Base-by-base conservation (phyloP, 2,797 vertebrate species). In the Vespertilio murinus region DNA sequence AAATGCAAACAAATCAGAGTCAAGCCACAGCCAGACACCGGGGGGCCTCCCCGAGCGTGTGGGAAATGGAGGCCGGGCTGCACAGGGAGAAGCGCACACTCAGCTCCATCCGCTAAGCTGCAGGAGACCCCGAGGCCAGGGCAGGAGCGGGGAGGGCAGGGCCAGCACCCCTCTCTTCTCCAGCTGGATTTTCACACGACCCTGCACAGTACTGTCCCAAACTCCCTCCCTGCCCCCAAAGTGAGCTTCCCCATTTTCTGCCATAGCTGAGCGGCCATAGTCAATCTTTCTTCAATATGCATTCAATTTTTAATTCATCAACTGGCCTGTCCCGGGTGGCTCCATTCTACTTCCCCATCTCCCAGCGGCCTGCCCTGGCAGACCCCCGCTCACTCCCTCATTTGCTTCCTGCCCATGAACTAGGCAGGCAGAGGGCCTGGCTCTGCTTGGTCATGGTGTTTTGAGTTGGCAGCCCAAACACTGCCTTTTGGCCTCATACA, bases 1-100 rank as follows among this genome's bases (percentile, higher is more conserved):
- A 94, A 94, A 96, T 54, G 61, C 90, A 96, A 95, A 97, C 96
- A 96, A 93, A 95, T 93, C 69, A 7, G 83, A 71, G 49, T 69
- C 75, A 9, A 65, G 86, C 89, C 77, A 70, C 54, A 86, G 49
- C 75, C 74, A 79, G 89, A 78, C 93, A 80, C 65, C n/a, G 92
- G n/a, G n/a, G n/a, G n/a, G 96, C 64, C 69, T 35, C 49, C 71
- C 73, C 56, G 40, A 61, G 79, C 81, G 87, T 22, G 33, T 84
- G 56, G 54, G 81, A 73, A 65, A 90, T 22, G 12, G 30, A 74
- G 18, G 20, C 17, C 13, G 93, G 40, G 74, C 33, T 47, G 33
- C 42, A 77, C 4, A 13, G 52, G 49, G 49, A 83, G 83, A 67
- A 73, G 0, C 23, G 14, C 23, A 17, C 30, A 0, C 6, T 11